These are phyloP conservation scores for Tyto alba DNA, from an alignment of 2,113 vertebrate species.

Conservation along the genomic window DNA sequence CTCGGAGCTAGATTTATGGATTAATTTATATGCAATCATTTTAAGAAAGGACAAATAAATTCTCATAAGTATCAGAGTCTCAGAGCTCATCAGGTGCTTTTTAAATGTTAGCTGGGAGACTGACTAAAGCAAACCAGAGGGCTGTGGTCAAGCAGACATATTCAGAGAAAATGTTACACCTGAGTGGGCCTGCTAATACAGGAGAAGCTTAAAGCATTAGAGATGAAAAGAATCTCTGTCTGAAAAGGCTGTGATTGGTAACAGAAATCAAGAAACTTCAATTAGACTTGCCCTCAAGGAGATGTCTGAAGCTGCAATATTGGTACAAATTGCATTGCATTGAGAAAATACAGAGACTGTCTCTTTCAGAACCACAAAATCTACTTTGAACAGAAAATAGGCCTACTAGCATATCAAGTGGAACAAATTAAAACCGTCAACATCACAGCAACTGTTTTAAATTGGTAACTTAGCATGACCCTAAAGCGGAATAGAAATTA, in stretches of 20 bases:
- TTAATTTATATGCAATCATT: background rate
- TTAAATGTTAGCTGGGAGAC: background rate
- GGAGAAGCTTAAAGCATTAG: background rate
- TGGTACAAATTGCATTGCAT: conserved; percentile 8
- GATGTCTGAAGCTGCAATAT: conserved; percentile 1
- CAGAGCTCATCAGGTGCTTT: background rate
- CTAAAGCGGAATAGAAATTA: background rate
- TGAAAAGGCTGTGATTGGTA: conserved; percentile 5
- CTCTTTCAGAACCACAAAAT: conserved; percentile 25
- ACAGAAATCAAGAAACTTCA: conserved; percentile 9
- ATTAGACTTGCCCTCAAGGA: conserved; percentile 44
- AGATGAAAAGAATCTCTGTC: background rate
- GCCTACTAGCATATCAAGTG: background rate
- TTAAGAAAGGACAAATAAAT: conserved; percentile 1
- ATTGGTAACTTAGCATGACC: background rate
- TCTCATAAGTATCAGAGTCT: background rate
- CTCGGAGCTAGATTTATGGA: background rate
- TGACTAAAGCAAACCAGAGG: background rate
- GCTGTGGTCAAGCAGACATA: conserved; percentile 3
- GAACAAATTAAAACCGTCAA: conserved; percentile 34
- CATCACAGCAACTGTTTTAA: background rate
- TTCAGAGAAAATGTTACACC: background rate
- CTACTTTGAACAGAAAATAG: conserved; percentile 25
- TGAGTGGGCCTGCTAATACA: conserved; percentile 3
- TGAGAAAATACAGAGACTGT: background rate